Base-by-base conservation (phyloP, 2,113 vertebrate genomes). In the Serinus canaria region DNA sequence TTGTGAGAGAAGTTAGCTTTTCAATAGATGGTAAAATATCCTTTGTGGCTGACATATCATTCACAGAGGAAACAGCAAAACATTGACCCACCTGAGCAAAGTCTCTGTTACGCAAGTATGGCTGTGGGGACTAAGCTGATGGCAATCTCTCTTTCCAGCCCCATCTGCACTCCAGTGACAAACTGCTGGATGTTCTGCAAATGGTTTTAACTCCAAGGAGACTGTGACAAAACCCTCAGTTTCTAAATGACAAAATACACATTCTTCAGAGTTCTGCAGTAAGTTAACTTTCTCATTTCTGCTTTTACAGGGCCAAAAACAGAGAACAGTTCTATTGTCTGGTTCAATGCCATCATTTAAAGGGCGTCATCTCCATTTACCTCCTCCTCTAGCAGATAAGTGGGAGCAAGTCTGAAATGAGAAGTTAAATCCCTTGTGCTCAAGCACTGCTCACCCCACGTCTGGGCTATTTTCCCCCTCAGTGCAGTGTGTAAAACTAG, bases 41-140 rank as follows among this genome's bases (percentile, higher is more conserved):
- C 53, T 62, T 39, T 30, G 47, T 37, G 28, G 39, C 47, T 93
- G 52, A 78, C 12, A 50, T 52, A 20, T 81, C 31, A 12, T 82
- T 59, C 56, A 23, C 31, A 72, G 39, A 75, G 47, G 27, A 87
- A 90, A 74, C 0, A 1, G 47, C n/a, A 55, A 39, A 69, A 67
- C 43, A 53, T 2, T 46, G 43, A 84, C 20, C 28, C 0, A 0
- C 19, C 43, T 58, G 60, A 70, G 64, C 19, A 31, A 76, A 87
- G 66, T 8, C 10, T 52, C 68, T 69, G 23, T 44, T 66, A 46
- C 2, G 2, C 55, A 82, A 67, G 30, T 44, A 35, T 0, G 0
- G 37, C 7, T 39, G 13, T 3, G n/a, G 74, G 49, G 18, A 37
- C 67, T 67, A 37, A 47, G 31, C 20, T 82, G 56, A n/a, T 14